Conservation (phyloP, 2,113 vertebrate genomes). For the Xenopus borealis region DNA sequence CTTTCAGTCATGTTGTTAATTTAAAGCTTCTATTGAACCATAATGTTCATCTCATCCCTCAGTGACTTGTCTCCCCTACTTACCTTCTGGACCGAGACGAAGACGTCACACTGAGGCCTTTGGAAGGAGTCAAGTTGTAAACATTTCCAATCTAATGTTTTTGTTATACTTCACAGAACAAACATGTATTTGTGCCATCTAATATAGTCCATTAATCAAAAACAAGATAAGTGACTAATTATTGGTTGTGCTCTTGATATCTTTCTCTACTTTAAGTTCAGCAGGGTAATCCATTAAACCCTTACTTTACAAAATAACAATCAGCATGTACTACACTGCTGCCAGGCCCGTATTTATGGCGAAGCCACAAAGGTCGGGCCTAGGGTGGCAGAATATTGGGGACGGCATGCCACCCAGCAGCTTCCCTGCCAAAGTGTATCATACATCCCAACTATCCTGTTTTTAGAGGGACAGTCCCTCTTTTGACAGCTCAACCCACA, state of each 20-base stretch:
- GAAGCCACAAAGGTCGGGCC: too few relatives aligned
- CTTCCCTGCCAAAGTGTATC: too few relatives aligned
- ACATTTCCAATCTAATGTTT: slow-evolving; percentile 58
- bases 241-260: not conserved
- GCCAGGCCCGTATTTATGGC: too few relatives aligned
- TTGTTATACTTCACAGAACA: slow-evolving; percentile 36
- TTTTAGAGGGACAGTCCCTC: too few relatives aligned
- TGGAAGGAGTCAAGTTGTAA: slow-evolving; percentile 56
- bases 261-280: too few relatives aligned
- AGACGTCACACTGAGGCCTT: slow-evolving; percentile 48
- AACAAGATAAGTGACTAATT: slow-evolving; percentile 2
- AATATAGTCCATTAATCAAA: slow-evolving; percentile 58
- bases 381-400: too few relatives aligned
- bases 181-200: slow-evolving; percentile 57
- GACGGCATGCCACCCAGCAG: too few relatives aligned
- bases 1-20: slow-evolving; percentile 31
- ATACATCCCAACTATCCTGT: too few relatives aligned
- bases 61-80: slow-evolving; percentile 35
- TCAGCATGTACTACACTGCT: too few relatives aligned
- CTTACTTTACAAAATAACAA: too few relatives aligned
- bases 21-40: slow-evolving; percentile 38
- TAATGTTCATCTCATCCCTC: slow-evolving; percentile 2
- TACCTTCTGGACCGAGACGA: slow-evolving; percentile 26
- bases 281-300: too few relatives aligned
- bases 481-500: too few relatives aligned